Evolutionary conservation across 2,797 vertebrate genomes (phyloP).

Genomic region (Novumbra hubbsi): DNA sequence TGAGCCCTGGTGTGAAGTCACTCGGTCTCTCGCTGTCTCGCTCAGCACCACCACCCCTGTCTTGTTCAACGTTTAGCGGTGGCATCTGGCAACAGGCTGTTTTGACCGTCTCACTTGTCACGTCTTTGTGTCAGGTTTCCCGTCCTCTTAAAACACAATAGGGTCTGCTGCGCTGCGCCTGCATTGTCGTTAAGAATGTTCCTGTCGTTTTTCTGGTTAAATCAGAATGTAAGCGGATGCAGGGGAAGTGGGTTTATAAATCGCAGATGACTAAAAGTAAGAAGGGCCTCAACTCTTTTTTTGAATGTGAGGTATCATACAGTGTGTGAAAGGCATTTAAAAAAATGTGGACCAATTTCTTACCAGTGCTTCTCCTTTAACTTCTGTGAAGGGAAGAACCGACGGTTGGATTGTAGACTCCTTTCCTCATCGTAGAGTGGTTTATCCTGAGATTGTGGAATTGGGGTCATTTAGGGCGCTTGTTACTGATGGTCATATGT

Average conservation of each 20-base stretch:
- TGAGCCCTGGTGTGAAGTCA: neutral
- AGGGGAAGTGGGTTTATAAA: too few relatives aligned
- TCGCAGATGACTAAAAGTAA: too few relatives aligned
- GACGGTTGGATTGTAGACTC: neutral
- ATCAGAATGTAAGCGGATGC: neutral
- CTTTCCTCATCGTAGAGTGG: neutral
- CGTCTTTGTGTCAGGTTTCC: neutral
- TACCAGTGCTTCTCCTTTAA: too few relatives aligned
- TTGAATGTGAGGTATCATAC: too few relatives aligned
- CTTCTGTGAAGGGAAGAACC: too few relatives aligned
- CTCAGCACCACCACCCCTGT: neutral
- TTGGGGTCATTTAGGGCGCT: too few relatives aligned
- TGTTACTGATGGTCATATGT: too few relatives aligned
- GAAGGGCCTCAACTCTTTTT: too few relatives aligned
- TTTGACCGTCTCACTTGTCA: constrained; percentile 9
- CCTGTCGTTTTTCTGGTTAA: neutral
- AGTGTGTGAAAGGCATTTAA: too few relatives aligned
- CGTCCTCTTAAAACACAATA: neutral
- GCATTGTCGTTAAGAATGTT: neutral
- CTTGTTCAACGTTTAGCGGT: neutral
- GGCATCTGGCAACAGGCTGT: neutral
- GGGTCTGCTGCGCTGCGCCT: neutral
- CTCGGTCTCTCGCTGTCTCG: neutral
- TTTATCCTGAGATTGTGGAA: neutral
- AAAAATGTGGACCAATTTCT: too few relatives aligned